Base-by-base conservation (phyloP, 2,888 invertebrate genomes). In the Chrysodeixis includens region DNA sequence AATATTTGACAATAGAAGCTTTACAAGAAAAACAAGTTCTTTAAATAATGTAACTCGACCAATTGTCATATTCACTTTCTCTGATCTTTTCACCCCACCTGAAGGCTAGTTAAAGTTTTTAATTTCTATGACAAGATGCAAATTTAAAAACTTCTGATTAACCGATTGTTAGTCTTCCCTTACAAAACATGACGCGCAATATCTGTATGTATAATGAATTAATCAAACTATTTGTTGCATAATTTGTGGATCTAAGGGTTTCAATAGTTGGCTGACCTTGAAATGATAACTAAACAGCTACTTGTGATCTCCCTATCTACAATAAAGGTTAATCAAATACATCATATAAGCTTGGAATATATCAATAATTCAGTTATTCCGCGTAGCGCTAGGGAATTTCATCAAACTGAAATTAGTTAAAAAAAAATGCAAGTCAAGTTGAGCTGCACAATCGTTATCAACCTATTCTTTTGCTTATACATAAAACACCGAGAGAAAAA, bases 11-110 rank as follows among this genome's bases (percentile, higher is more conserved):
- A 91, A 92, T 88, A 82, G 83, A 64, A 71, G 76, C 74, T 80
- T 85, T 84, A 86, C 88, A 88, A 89, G 89, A 89, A 90, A 87
- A 86, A 92, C 93, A 86, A 90, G 92, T 93, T 93, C 90, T 84
- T 75, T 69, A 85, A 87, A 92, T 91, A 93, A 92, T 88, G 79
- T 84, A 89, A 87, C 89, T 79, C 78, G 80, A 83, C 84, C 86
- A 83, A 90, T 88, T 88, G 87, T 89, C 83, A 76, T 84, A 79
- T 85, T 80, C 82, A 88, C 93, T 93, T 93, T 93, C 93, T 87
- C 91, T 87, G 76, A 85, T 86, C 81, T 86, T 83, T 86, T 83
- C 84, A 84, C 88, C 88, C 87, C 78, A 83, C 66, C 60, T 58
- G 51, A 74, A 76, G 69, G 76, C 82, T 88, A 86, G 88, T 89